These are phyloP conservation scores for Labrus mixtus DNA, from an alignment of 2,113 vertebrate genomes.

Conservation along the genomic window DNA sequence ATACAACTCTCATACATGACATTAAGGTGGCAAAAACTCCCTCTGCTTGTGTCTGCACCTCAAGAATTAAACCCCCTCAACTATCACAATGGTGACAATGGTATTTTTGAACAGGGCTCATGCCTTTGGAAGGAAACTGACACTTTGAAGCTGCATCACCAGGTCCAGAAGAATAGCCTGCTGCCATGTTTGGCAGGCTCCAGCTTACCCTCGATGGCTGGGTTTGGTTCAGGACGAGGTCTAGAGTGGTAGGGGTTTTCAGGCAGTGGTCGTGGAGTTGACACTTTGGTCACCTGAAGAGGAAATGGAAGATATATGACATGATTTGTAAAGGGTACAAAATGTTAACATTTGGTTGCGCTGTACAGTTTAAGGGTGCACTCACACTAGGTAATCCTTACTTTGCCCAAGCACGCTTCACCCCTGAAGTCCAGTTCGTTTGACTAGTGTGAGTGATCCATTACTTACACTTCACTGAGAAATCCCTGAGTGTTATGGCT, in stretches of 20 bases:
- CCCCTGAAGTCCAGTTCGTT: no score
- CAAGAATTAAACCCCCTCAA: no score
- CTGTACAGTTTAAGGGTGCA: neutral
- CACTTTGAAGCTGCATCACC: conserved; percentile 75
- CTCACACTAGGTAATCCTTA: no score
- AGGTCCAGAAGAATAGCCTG: conserved; percentile 91
- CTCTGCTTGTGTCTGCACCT: neutral
- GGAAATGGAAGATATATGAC: neutral
- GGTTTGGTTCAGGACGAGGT: conserved; percentile 89
- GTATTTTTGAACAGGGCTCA: conserved; percentile 60
- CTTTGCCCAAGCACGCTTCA: no score
- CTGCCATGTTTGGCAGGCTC: conserved; percentile 91
- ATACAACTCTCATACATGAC: conserved; percentile 2
- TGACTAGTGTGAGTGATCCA: neutral
- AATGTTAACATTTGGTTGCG: neutral
- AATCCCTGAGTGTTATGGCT: no score
- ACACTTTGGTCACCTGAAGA: conserved; percentile 94
- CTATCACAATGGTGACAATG: no score
- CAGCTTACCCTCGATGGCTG: conserved; percentile 84
- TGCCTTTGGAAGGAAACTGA: conserved; percentile 26
- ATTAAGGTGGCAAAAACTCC: neutral
- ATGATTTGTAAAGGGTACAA: neutral
- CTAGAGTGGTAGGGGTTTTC: conserved; percentile 93
- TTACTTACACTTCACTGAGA: no score
- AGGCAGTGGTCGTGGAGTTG: conserved; percentile 89